Evolutionary conservation across 2,797 vertebrate genomes (phyloP), one percentile per base, ranked within the genome.

Genomic region (Setipinna tenuifilis): DNA sequence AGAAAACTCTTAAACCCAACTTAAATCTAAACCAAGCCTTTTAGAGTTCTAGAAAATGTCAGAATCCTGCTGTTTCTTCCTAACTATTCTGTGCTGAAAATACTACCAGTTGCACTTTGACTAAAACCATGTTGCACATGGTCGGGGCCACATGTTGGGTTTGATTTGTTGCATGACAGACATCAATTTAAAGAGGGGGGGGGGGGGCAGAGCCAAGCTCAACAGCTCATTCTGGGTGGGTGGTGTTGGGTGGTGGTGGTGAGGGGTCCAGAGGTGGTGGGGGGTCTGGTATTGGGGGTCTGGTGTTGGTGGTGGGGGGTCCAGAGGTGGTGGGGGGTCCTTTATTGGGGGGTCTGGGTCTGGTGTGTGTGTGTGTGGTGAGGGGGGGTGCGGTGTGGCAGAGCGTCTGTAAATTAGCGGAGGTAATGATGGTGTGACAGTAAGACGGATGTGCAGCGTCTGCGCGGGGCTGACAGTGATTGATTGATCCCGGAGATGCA

Each of bases 361-460:
- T 48, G 46, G 46, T 48, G 46, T 48, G 46, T 48, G 46, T 48
- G 46, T 48, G 46, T 48, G 68, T 78, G 82, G 88, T 61, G 46
- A 31, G 31, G 82, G 75, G 83, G 84, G 71, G 87, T 85, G 78
- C 85, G 78, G 65, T 83, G 84, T 81, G 84, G 84, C 81, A 85
- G 83, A 86, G 86, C 87, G 85, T 87, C 87, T 87, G 87, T 88
- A 88, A 89, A 89, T 90, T 89, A 91, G 87, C 85, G 85, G 88
- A 85, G 86, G 82, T 89, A 89, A 90, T 88, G 85, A 88, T 85
- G 83, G 85, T 81, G 81, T 86, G 89, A 87, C 86, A 89, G 88
- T 83, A 85, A 88, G 91, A 91, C 87, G 83, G 87, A 90, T 91
- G 87, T 87, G 88, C 88, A 87, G 88, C 87, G 88, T 89, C 88